Percentiles rank a stretch among this genome's conserved stretches.
phyloP scores from a whole-genome alignment of 1,140 invertebrate species.

The Subanguina moxae region DNA sequence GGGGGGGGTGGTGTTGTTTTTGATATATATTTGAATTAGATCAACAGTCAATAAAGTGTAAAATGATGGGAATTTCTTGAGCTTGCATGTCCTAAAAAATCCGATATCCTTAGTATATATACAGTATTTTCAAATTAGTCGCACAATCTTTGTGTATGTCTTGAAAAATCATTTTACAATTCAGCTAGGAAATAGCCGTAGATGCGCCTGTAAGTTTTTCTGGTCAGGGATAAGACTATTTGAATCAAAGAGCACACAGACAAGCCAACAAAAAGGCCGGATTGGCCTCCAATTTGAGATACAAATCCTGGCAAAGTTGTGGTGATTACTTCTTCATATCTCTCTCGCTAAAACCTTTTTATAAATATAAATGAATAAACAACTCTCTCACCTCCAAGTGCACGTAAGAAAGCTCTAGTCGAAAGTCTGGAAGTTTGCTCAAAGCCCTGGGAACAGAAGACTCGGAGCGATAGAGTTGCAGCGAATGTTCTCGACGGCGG shows the following conservation, averaged over 20 bases:
- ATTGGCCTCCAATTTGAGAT: conserved; percentile 1
- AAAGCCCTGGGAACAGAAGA: not conserved
- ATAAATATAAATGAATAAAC: not conserved
- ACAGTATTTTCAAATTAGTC: too few relatives aligned
- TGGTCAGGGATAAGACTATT: conserved; percentile 11
- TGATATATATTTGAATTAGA: too few relatives aligned
- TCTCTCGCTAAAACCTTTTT: not conserved
- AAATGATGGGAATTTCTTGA: too few relatives aligned
- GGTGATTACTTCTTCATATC: conserved; percentile 5
- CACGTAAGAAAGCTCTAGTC: conserved; percentile 1
- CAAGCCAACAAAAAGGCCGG: conserved; percentile 17
- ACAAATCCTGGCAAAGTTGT: conserved; percentile 2
- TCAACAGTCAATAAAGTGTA: too few relatives aligned
- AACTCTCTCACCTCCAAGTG: not conserved
- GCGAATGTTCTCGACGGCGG: not conserved
- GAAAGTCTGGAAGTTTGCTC: not conserved
- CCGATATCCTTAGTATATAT: too few relatives aligned
- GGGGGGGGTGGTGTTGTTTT: too few relatives aligned
- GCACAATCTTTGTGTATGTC: too few relatives aligned
- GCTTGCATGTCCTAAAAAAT: too few relatives aligned
- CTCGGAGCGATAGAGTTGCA: not conserved
- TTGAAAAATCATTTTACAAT: too few relatives aligned
- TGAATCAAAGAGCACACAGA: conserved; percentile 18
- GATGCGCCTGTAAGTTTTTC: conserved; percentile 9
- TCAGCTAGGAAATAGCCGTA: conserved; percentile 5